Evolutionary conservation across 2,888 invertebrate species (phyloP).

Genomic region (Therioaphis trifolii): DNA sequence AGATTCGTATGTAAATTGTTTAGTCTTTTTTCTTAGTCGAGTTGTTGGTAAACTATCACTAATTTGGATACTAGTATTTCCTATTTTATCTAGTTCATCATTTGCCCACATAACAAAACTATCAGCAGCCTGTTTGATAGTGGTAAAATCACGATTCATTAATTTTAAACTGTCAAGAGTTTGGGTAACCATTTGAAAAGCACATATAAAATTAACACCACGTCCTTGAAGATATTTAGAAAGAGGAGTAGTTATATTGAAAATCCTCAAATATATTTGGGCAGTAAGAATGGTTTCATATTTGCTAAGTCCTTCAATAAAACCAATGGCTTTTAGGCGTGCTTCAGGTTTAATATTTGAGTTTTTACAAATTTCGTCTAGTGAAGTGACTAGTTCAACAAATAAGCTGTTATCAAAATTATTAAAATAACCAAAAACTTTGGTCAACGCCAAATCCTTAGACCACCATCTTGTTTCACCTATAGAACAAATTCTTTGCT

Average conservation of each 20-base stretch:
- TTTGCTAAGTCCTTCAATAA: not conserved
- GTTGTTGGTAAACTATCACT: not conserved
- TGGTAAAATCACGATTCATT: conserved; percentile 15
- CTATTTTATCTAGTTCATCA: not conserved
- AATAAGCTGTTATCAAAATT: not conserved
- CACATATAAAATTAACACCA: conserved; percentile 16
- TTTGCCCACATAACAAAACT: not conserved
- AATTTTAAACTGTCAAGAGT: no score
- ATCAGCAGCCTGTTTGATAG: conserved; percentile 12
- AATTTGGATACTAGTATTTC: conserved; percentile 16
- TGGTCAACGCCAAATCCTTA: not conserved
- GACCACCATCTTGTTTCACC: conserved; percentile 23
- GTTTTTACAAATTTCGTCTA: conserved; percentile 26
- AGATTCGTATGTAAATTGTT: no score
- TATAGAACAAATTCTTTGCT: not conserved
- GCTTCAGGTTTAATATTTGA: conserved; percentile 8
- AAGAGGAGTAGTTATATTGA: conserved; percentile 27
- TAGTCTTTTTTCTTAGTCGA: no score
- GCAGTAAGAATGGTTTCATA: conserved; percentile 39
- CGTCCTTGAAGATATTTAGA: conserved; percentile 27
- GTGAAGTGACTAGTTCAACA: conserved; percentile 33
- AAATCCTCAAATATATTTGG: conserved; percentile 33
- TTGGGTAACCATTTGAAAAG: conserved; percentile 4
- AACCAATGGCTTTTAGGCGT: conserved; percentile 24
- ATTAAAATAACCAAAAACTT: conserved; percentile 35